These are phyloP conservation scores for Typhlomys cinereus DNA, from an alignment of 2,113 vertebrate species.

Conservation along the genomic window DNA sequence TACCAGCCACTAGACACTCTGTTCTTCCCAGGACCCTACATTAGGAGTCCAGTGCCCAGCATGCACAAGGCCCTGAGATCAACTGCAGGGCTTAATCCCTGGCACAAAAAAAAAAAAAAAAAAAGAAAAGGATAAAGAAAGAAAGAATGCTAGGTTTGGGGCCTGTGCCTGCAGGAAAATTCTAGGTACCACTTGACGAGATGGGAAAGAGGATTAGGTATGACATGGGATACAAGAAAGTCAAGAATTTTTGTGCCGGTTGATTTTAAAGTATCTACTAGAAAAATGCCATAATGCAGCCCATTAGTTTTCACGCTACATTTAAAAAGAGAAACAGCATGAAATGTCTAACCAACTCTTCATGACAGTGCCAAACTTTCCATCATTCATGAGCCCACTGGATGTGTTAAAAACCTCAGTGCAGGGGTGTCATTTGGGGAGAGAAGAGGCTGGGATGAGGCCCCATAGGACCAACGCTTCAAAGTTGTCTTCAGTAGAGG, in stretches of 20 bases:
- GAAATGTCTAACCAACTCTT: background rate
- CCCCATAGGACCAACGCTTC: background rate
- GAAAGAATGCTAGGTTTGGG: background rate
- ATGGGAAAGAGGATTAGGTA: background rate
- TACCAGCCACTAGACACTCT: too few species aligned
- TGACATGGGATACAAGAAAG: background rate
- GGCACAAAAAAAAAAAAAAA: background rate
- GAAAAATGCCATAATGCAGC: too few species aligned
- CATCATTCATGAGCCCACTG: too few species aligned
- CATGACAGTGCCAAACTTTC: background rate
- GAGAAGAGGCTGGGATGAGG: background rate
- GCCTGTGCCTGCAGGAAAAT: background rate
- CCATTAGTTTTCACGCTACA: too few species aligned
- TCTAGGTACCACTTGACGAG: background rate
- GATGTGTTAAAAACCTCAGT: too few species aligned
- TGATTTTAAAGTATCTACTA: background rate
- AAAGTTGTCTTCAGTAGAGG: background rate
- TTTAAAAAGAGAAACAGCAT: too few species aligned
- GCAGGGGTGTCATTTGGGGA: background rate
- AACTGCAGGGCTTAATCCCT: too few species aligned
- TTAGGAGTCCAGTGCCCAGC: too few species aligned
- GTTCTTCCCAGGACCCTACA: too few species aligned
- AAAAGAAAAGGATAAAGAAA: background rate
- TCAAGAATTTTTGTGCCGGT: background rate
- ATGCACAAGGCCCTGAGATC: background rate